phyloP scores from a whole-genome alignment of 2,113 vertebrate species.

The Periophthalmus modestus region DNA sequence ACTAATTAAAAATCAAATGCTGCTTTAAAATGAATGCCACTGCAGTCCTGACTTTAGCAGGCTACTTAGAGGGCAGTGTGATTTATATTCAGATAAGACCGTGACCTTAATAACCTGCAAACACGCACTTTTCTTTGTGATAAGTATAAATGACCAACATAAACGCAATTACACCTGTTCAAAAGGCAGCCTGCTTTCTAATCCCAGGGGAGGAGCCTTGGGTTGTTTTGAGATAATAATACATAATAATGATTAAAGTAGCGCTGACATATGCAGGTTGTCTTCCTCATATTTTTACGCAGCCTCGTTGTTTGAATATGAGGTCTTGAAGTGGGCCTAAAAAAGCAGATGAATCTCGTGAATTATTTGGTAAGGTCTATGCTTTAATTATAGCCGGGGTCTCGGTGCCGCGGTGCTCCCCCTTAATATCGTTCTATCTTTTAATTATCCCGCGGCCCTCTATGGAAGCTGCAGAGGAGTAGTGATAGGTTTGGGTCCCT shows the following conservation, averaged over 20 bases:
- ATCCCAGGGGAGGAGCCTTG: slow-evolving; percentile 27
- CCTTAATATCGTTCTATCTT: slow-evolving; percentile 63
- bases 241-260: slow-evolving; percentile 19
- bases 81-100: background rate
- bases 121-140: slow-evolving; percentile 11
- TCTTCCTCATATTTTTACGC: slow-evolving; percentile 40
- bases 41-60: background rate
- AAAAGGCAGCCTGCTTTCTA: slow-evolving; percentile 41
- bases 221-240: slow-evolving; percentile 49
- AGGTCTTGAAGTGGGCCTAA: slow-evolving; percentile 33
- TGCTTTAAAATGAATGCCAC: background rate
- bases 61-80: background rate
- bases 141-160: slow-evolving; percentile 30
- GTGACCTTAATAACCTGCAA: slow-evolving; percentile 14
- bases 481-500: slow-evolving; percentile 47
- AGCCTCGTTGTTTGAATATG: slow-evolving; percentile 28
- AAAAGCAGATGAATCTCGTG: slow-evolving; percentile 24
- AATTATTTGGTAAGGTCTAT: slow-evolving; percentile 50
- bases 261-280: slow-evolving; percentile 33
- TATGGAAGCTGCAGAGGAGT: slow-evolving; percentile 44
- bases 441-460: slow-evolving; percentile 69
- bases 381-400: slow-evolving; percentile 67
- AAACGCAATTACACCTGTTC: slow-evolving; percentile 40
- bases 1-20: background rate
- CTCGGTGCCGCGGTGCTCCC: slow-evolving; percentile 44